phyloP scores from a whole-genome alignment of 1,140 invertebrate genomes.

The Gryllus bimaculatus region DNA sequence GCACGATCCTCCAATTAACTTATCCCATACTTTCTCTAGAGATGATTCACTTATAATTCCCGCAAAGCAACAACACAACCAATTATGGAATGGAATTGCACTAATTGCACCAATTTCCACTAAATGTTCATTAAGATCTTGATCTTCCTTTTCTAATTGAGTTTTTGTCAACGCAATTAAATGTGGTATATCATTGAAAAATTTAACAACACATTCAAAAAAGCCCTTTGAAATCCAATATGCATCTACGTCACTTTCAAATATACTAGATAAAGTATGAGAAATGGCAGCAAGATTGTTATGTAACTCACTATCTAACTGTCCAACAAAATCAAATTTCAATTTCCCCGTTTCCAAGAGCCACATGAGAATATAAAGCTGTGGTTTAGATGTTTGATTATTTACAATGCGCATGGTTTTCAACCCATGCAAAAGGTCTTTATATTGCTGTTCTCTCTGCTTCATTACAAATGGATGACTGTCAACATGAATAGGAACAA shows the following conservation, averaged over 20 bases:
- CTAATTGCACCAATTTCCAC: slow-evolving; percentile 12
- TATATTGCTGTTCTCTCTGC: slow-evolving; percentile 61
- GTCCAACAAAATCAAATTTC: slow-evolving; percentile 44
- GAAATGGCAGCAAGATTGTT: slow-evolving; percentile 26
- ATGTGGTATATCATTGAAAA: slow-evolving; percentile 25
- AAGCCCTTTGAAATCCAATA: slow-evolving; percentile 39
- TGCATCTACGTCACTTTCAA: slow-evolving; percentile 32
- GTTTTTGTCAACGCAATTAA: slow-evolving; percentile 26
- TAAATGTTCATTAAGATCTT: slow-evolving; percentile 22
- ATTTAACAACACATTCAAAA: slow-evolving; percentile 29
- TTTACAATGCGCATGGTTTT: slow-evolving; percentile 51
- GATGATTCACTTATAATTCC: slow-evolving; percentile 64
- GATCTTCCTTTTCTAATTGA: slow-evolving; percentile 31
- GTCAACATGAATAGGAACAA: slow-evolving; percentile 61
- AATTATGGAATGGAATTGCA: slow-evolving; percentile 30
- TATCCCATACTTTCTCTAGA: slow-evolving; percentile 79
- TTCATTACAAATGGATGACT: slow-evolving; percentile 62
- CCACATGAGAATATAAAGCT: slow-evolving; percentile 66
- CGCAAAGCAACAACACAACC: slow-evolving; percentile 74
- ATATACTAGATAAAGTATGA: slow-evolving; percentile 31
- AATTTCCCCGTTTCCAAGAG: slow-evolving; percentile 55
- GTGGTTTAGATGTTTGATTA: slow-evolving; percentile 43
- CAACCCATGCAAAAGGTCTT: slow-evolving; percentile 61
- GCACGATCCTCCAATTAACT: slow-evolving; percentile 71
- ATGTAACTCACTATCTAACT: slow-evolving; percentile 12